Evolutionary conservation across 2,113 vertebrate genomes (phyloP).

Genomic region (Lethenteron camtschaticum): DNA sequence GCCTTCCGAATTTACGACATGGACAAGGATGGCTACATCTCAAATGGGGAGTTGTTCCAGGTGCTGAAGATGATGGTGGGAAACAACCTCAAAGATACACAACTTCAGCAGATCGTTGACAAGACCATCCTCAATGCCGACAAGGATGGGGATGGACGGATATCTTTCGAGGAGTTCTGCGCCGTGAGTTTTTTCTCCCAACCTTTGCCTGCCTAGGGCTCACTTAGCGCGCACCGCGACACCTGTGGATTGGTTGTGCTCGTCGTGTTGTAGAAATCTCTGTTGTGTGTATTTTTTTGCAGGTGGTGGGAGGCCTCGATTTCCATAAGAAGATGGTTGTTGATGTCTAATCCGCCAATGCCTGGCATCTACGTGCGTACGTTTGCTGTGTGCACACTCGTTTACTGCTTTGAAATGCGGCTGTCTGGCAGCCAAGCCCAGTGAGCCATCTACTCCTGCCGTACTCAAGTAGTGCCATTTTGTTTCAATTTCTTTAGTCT

Average conservation of each 20-base stretch:
- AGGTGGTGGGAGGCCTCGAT: slow-evolving; percentile 1
- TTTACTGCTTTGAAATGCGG: too few relatives aligned
- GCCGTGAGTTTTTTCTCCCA: background rate
- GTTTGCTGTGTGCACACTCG: too few relatives aligned
- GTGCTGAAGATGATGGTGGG: slow-evolving; percentile 5
- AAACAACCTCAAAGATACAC: slow-evolving; percentile 5
- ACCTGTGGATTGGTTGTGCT: background rate
- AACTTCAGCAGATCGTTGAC: slow-evolving; percentile 5
- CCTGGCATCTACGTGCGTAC: background rate
- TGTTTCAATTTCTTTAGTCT: too few relatives aligned
- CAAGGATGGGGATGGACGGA: slow-evolving; percentile 6
- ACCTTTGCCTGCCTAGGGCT: background rate
- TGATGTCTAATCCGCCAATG: background rate
- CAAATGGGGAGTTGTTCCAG: slow-evolving; percentile 2
- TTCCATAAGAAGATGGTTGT: slow-evolving; percentile 4
- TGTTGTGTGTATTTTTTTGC: slow-evolving; percentile 4
- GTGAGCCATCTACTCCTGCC: too few relatives aligned
- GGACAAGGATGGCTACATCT: slow-evolving; percentile 3
- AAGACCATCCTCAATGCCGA: slow-evolving; percentile 3
- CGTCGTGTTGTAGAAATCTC: background rate
- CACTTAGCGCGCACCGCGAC: background rate
- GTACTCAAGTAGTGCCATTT: too few relatives aligned
- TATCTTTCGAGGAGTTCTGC: slow-evolving; percentile 3
- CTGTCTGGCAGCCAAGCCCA: too few relatives aligned
- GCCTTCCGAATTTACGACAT: slow-evolving; percentile 5